A percentile compares a stretch with the other conserved stretches of the same genome.
Conservation (phyloP, 2,113 vertebrate genomes). For the Caranx melampygus region DNA sequence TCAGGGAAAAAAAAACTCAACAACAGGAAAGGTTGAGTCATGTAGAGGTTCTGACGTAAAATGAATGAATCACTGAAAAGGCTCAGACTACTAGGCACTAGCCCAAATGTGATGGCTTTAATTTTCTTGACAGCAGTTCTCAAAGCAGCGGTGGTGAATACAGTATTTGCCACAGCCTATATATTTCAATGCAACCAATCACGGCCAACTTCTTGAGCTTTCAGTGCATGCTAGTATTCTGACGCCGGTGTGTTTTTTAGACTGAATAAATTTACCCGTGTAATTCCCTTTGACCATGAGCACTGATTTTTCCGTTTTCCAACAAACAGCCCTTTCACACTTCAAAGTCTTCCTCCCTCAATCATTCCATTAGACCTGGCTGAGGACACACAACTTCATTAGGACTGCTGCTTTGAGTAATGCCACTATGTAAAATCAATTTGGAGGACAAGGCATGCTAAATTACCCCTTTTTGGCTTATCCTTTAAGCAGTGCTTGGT, state of each 20-base stretch:
- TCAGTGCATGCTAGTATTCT: neutral
- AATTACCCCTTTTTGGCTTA: conserved; percentile 55
- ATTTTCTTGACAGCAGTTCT: conserved; percentile 20
- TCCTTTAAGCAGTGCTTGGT: conserved; percentile 32
- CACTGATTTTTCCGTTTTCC: conserved; percentile 1
- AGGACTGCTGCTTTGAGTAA: conserved; percentile 60
- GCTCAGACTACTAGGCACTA: conserved; percentile 6
- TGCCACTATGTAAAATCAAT: conserved; percentile 65
- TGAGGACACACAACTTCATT: conserved; percentile 63
- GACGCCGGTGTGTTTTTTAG: neutral
- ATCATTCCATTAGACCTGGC: conserved; percentile 68
- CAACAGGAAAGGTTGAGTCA: conserved; percentile 34
- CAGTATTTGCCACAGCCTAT: neutral
- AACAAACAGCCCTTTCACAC: conserved; percentile 38
- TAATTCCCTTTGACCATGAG: conserved; percentile 29
- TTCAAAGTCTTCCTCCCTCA: conserved; percentile 69
- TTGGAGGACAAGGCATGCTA: conserved; percentile 47
- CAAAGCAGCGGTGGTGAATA: neutral
- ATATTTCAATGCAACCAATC: conserved; percentile 4
- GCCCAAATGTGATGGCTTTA: conserved; percentile 15
- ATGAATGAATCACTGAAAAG: conserved; percentile 42
- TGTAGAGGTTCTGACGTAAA: conserved; percentile 26
- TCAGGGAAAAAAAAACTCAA: neutral
- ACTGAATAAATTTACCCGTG: conserved; percentile 4
- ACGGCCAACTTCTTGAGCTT: neutral